These are phyloP conservation scores for Drosophila triauraria DNA, from an alignment of 1,140 invertebrate genomes.

Conservation along the genomic window DNA sequence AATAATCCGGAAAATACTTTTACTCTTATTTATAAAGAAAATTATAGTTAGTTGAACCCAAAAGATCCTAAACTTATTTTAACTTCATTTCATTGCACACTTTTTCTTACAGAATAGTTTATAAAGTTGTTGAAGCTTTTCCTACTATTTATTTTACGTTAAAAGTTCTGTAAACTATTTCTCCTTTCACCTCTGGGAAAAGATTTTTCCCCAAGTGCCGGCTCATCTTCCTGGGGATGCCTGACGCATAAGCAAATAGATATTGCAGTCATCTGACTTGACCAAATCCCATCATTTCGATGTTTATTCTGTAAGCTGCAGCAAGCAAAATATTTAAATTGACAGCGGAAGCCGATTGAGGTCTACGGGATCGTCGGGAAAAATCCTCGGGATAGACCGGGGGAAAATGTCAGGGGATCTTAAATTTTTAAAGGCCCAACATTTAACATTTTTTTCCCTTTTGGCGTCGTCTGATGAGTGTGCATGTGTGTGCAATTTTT, in stretches of 20 bases:
- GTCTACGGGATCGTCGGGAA: neutral
- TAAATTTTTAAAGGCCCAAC: slow-evolving; percentile 32
- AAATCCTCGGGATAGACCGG: neutral
- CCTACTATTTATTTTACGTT: no score
- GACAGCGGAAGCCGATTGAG: slow-evolving; percentile 22
- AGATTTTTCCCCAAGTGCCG: slow-evolving; percentile 3
- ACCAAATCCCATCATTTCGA: slow-evolving; percentile 50
- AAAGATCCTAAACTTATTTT: no score
- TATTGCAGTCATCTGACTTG: slow-evolving; percentile 51
- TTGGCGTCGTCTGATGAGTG: slow-evolving; percentile 7
- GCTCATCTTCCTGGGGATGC: slow-evolving; percentile 8
- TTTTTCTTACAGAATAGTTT: no score
- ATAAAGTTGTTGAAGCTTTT: no score
- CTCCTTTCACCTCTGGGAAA: neutral
- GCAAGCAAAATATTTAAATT: slow-evolving; percentile 43
- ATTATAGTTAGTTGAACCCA: no score
- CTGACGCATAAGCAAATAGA: slow-evolving; percentile 54
- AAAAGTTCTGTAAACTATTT: no score
- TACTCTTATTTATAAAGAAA: no score
- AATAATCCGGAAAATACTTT: no score
- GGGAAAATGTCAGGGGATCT: slow-evolving; percentile 10
- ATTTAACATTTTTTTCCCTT: slow-evolving; percentile 28
- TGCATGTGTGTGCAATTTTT: slow-evolving; percentile 57
- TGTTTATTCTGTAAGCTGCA: slow-evolving; percentile 52
- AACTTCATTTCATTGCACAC: no score